These are phyloP conservation scores for Chrysolina americana DNA, from an alignment of 2,888 invertebrate species.

Conservation along the genomic window DNA sequence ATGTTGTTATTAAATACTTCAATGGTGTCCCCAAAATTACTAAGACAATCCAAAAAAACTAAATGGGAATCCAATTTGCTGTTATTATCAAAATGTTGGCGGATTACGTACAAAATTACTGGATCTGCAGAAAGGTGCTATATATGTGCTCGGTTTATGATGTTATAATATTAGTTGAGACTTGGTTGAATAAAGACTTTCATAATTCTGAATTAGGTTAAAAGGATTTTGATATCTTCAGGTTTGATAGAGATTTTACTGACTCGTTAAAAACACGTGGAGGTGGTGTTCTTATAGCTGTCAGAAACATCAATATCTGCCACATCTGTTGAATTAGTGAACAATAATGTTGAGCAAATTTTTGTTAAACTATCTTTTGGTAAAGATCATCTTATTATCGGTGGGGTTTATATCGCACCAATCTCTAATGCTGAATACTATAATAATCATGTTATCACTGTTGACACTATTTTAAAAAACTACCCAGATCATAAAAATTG, in stretches of 20 bases:
- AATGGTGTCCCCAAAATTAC: conserved; percentile 15
- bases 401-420: not conserved
- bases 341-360: conserved; percentile 26
- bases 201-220: no score
- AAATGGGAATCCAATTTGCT: conserved; percentile 11
- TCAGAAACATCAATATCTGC: conserved; percentile 6
- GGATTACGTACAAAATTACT: conserved; percentile 23
- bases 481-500: conserved; percentile 13
- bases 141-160: conserved; percentile 14
- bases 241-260: conserved; percentile 3
- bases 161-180: no score
- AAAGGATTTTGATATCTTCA: not conserved
- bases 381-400: not conserved
- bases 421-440: conserved; percentile 14
- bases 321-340: conserved; percentile 5
- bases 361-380: conserved; percentile 12
- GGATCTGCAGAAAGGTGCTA: conserved; percentile 10
- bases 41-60: conserved; percentile 4
- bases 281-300: conserved; percentile 22
- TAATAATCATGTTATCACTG: conserved; percentile 21
- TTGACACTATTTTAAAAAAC: not conserved
- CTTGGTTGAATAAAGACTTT: no score
- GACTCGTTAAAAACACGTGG: conserved; percentile 13
- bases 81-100: conserved; percentile 23
- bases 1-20: not conserved